A percentile compares a stretch with the other conserved stretches of the same genome.
Conservation (phyloP, 2,113 vertebrate genomes). For the Sciurus niger region DNA sequence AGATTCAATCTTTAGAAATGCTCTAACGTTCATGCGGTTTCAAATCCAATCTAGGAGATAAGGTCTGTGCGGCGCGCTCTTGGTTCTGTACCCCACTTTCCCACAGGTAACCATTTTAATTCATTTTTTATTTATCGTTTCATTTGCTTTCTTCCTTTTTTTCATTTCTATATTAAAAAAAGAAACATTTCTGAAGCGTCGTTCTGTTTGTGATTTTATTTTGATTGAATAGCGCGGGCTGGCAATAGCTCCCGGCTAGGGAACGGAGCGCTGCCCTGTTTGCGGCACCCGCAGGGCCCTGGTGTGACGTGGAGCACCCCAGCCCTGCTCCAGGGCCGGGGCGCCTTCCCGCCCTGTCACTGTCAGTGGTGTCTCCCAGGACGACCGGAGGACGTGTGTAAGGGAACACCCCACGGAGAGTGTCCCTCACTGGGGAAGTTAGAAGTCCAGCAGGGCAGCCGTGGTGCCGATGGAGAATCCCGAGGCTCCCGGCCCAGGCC, state of each 20-base stretch:
- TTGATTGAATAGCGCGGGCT: background rate
- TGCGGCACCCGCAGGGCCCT: rapidly evolving
- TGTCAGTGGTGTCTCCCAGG: rapidly evolving
- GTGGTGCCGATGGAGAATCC: rapidly evolving
- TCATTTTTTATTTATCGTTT: background rate
- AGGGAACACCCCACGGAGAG: no score
- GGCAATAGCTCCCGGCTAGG: background rate
- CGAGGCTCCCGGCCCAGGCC: rapidly evolving
- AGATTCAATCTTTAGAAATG: background rate
- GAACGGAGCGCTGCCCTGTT: background rate
- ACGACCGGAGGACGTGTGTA: no score
- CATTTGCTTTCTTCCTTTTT: background rate
- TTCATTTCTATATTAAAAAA: background rate
- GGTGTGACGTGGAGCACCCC: rapidly evolving
- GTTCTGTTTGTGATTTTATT: background rate
- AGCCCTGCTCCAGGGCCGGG: rapidly evolving
- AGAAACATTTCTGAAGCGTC: background rate
- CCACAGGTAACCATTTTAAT: background rate
- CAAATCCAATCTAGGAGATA: background rate
- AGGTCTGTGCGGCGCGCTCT: background rate
- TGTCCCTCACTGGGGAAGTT: no score
- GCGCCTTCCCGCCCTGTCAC: rapidly evolving
- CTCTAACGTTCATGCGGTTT: background rate
- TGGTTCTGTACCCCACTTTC: rapidly evolving
- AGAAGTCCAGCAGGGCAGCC: background rate